Evolutionary conservation across 2,797 vertebrate species (phyloP).

Genomic region (Labeo calbasu): DNA sequence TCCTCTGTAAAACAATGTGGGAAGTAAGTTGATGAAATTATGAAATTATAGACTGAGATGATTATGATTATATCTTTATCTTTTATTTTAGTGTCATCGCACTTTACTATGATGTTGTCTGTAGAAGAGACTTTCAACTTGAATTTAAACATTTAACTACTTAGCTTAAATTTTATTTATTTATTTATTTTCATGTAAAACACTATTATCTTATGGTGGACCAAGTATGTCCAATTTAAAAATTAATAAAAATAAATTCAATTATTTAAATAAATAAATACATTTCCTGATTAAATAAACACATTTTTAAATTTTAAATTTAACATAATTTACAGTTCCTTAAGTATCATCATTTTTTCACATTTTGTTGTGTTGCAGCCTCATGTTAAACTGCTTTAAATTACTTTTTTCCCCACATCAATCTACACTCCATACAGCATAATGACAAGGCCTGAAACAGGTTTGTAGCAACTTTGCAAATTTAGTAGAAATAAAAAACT

Average conservation of each 20-base stretch:
- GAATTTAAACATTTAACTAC: neutral
- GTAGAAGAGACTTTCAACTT: neutral
- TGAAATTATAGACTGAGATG: neutral
- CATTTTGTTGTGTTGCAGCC: no score
- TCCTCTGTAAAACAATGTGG: constrained; percentile 78
- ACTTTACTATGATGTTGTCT: neutral
- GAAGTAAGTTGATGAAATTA: neutral
- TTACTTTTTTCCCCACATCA: no score
- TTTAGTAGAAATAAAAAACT: no score
- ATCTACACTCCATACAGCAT: no score
- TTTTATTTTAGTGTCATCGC: neutral
- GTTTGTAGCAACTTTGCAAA: no score
- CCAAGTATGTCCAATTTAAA: neutral
- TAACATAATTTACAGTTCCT: no score
- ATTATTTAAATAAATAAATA: no score
- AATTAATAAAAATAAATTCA: neutral
- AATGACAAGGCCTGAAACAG: no score
- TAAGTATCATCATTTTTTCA: no score
- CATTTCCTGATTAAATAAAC: no score
- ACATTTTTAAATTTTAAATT: no score
- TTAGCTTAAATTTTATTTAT: neutral
- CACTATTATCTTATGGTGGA: neutral
- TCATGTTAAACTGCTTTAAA: no score
- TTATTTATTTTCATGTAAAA: neutral
- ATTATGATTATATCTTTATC: neutral